Evolutionary conservation across 1,140 invertebrate species (phyloP), one percentile per base, ranked within the genome.

Genomic region (Atta cephalotes): DNA sequence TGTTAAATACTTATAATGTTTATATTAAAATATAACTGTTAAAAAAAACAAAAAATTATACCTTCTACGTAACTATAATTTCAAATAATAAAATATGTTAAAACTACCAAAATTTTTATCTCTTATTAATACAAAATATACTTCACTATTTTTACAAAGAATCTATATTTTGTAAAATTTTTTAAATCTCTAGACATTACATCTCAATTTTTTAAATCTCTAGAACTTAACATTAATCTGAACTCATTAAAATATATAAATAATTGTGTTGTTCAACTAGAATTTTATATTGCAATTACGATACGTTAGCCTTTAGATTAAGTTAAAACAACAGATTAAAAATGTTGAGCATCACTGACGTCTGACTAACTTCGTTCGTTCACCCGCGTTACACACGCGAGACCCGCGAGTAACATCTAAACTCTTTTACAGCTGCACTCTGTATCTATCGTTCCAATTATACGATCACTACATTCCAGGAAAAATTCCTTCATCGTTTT

Each of bases 371-470:
- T 39, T 63, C 70, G 45, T 84, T 84, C 56, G 70, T 84, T 84
- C 45, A 84, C 71, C 70, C 39, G 70, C 16, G 70, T 76, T 84
- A 62, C 70, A 84, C 80, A 84, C 70, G 80, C 80, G 70, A 84
- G 70, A 81, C 35, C 79, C 49, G 70, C 45, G 39, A 84, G 80
- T 74, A 84, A 62, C 70, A 84, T n/a, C 80, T 84, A 84, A 84
- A 84, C 80, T 84, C 70, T 84, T 84, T 84, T 84, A 74, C 70
- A 84, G 70, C 45, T 31, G 56, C 45, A 62, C 56, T 84, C 68
- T 74, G 56, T 74, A 62, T 74, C 80, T 84, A 84, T 76, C 70
- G 70, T 56, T 63, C 45, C 53, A 51, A 84, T 84, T 84, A 84
- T 56, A 62, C 39, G 70, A 84, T 76, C 58, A 39, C 56, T 25